Evolutionary conservation across 2,113 vertebrate species (phyloP).

Genomic region (Xiphophorus hellerii): DNA sequence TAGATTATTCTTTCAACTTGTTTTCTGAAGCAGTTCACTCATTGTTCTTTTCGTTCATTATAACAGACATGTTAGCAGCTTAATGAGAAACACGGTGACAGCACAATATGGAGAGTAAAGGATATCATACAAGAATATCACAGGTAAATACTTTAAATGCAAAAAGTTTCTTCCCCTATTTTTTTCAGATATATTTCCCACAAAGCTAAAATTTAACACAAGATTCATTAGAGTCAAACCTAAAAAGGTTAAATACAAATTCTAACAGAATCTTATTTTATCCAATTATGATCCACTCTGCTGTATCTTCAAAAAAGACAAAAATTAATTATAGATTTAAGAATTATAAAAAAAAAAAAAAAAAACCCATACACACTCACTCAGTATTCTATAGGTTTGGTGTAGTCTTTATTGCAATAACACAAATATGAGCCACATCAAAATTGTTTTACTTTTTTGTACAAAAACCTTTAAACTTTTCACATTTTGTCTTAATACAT

Average conservation of each 20-base stretch:
- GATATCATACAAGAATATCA: too few species aligned
- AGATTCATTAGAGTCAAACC: background rate
- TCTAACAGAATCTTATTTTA: background rate
- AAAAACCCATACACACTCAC: too few species aligned
- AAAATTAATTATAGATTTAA: too few species aligned
- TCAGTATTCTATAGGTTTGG: background rate
- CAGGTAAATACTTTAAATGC: background rate
- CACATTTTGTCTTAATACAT: background rate
- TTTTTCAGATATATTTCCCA: background rate
- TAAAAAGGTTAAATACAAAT: background rate
- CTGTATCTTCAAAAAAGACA: too few species aligned
- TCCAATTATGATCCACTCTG: too few species aligned
- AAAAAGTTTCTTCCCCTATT: background rate
- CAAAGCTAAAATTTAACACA: background rate
- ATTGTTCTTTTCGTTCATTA: background rate
- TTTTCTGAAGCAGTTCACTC: too few species aligned
- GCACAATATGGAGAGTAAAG: too few species aligned
- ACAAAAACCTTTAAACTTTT: background rate
- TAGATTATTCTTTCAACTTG: background rate
- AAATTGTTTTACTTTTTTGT: background rate
- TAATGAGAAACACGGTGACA: too few species aligned
- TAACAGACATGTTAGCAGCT: background rate
- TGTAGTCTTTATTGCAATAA: background rate
- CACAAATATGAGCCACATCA: background rate
- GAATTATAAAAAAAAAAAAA: too few species aligned